Evolutionary conservation across 2,888 invertebrate species (phyloP), one percentile per base, ranked within the genome.

Genomic region (Neelides folsomi): DNA sequence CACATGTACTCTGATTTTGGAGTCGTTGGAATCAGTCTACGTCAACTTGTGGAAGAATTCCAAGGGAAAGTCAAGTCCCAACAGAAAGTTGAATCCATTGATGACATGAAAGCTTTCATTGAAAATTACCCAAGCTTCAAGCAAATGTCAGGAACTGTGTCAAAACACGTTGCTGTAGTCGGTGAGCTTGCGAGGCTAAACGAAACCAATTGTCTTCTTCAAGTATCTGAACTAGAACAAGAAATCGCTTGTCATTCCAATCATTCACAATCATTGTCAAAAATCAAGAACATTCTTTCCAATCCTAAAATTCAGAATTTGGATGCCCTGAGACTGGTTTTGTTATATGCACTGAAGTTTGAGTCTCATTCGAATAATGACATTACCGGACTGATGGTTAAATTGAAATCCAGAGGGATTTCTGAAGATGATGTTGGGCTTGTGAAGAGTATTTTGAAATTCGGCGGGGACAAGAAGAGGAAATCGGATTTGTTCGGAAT

Each of bases 81-180:
- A 66, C 86, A 93, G 69, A 93, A 94, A 75, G 86, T 99, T 2
- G 97, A 99, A 74, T 93, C 92, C 66, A 97, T 99, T 66, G 79
- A 86, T 0, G 98, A 99, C 70, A 97, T 99, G 97, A 99, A 99
- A 75, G 84, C 80, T 67, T 97, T 97, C 71, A 89, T 98, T 0
- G 97, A 98, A 71, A 84, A 86, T 12, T 99, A 99, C 74, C 98
- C 98, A 0, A 83, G 95, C 64, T 99, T 98, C 69, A 95, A 94
- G 72, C 78, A 78, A 66, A 60, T 51, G 62, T 60, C 58, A 5
- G 92, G 92, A 16, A 94, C 95, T 1, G 94, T 99, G 19, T 82
- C 92, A 6, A 98, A 97, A 71, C 98, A 99, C 73, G 87, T 99
- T 46, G 92, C 90, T 0, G 82, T 99, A 36, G 90, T 98, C 49